These are phyloP conservation scores for Philhelius pedissequus DNA, from an alignment of 2,888 invertebrate species.

Conservation along the genomic window DNA sequence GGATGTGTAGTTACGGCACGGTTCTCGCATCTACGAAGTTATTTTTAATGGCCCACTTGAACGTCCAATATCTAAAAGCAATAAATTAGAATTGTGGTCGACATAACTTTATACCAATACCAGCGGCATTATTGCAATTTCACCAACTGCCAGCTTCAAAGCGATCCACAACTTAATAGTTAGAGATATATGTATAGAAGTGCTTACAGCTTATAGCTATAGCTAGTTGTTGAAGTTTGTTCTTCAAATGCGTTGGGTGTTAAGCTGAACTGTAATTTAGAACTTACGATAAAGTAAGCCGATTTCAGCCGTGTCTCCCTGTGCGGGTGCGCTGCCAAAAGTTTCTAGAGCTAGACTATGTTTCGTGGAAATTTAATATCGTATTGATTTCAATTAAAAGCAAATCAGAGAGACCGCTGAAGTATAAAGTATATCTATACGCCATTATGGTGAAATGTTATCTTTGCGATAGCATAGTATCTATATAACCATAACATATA, in stretches of 20 bases:
- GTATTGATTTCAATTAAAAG: conserved; percentile 64
- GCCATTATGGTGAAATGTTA: background rate
- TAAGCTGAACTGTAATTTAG: conserved; percentile 59
- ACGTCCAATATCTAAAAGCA: conserved; percentile 56
- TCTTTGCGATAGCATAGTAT: conserved; percentile 16
- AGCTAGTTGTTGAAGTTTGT: conserved; percentile 6
- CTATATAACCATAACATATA: background rate
- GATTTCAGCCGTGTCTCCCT: conserved; percentile 9
- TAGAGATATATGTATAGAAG: too few relatives aligned
- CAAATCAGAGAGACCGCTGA: conserved; percentile 27
- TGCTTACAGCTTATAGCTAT: too few relatives aligned
- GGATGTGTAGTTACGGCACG: too few relatives aligned
- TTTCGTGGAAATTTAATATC: conserved; percentile 50
- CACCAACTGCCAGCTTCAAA: conserved; percentile 12
- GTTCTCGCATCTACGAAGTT: conserved; percentile 6
- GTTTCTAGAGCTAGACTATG: too few relatives aligned
- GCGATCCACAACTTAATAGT: background rate
- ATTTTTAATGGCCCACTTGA: conserved; percentile 55
- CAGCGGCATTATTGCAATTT: conserved; percentile 37
- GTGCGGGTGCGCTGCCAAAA: too few relatives aligned
- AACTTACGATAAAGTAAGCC: conserved; percentile 59
- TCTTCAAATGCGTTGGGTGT: conserved; percentile 33
- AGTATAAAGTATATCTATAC: background rate
- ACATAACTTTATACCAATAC: conserved; percentile 16
- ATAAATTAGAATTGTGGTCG: conserved; percentile 63